Evolutionary conservation across 2,888 invertebrate species (phyloP), one percentile per base, ranked within the genome.

Genomic region (Chrysotoxum bicinctum): DNA sequence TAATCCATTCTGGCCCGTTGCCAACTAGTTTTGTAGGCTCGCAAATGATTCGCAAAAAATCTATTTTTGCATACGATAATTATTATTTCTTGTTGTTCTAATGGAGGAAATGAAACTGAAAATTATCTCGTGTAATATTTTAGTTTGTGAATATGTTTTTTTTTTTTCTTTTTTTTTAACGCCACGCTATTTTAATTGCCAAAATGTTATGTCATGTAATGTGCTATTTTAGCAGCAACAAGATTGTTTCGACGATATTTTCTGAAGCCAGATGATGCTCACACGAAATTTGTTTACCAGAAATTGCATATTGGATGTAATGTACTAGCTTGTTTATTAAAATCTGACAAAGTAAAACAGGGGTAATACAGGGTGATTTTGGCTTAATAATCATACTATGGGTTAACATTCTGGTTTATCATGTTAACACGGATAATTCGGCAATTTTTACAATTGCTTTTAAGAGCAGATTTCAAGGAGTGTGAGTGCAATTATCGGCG

Each of bases 191-290:
- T 64, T 19, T 64, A n/a, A 30, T 64, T 64, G 62, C 45, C 62
- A 64, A 64, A 64, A 64, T 0, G 45, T 64, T 45, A 64, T 45
- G 64, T 45, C 64, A 64, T 45, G 45, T 64, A 64, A 45, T 64
- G 7, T 32, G 64, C 32, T 64, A 64, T 64, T 43, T 62, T 64
- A 64, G 19, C 30, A 14, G 37, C 37, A n/a, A 3, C 4, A 12
- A 64, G 1, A 64, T 45, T 64, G 7, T 64, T 64, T 64, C 19
- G 30, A 19, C 1, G n/a, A 30, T 40, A 37, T 40, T 21, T 40
- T 56, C 35, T 6, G 1, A 5, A 26, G 40, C 19, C 0, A 23
- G 9, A 19, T 16, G 16, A 14, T 14, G 14, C 4, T 12, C 21
- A 23, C 10, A 32, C 5, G 12, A 19, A 54, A 30, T 12, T 12